These are phyloP conservation scores for Neotragus moschatus DNA, from an alignment of 2,113 vertebrate species.

Conservation along the genomic window DNA sequence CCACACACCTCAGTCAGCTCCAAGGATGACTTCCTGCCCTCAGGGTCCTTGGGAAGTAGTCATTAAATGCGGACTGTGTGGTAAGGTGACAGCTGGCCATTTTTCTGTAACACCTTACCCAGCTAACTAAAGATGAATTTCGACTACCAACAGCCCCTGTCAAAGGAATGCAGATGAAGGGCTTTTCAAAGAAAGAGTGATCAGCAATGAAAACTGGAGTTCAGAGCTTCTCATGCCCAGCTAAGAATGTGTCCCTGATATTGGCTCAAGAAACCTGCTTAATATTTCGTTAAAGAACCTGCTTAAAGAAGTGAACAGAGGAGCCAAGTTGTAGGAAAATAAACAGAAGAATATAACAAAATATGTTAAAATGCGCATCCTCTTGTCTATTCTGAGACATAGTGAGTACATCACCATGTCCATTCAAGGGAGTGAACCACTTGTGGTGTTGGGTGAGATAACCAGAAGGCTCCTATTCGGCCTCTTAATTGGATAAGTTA, in stretches of 20 bases:
- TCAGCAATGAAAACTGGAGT: background rate
- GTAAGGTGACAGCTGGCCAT: too few species aligned
- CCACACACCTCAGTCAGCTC: background rate
- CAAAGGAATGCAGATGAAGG: background rate
- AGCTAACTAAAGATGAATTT: too few species aligned
- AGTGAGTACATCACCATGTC: too few species aligned
- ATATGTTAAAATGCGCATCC: background rate
- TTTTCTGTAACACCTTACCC: too few species aligned
- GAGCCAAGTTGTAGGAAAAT: background rate
- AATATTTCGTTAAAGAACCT: background rate
- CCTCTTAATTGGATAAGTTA: background rate
- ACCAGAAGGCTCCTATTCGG: background rate
- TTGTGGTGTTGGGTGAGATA: background rate
- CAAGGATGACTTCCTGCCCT: background rate
- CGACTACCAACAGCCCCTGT: background rate
- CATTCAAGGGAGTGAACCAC: fast-evolving
- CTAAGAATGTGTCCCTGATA: background rate
- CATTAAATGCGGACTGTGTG: too few species aligned
- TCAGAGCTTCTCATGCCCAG: background rate
- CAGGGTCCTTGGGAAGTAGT: too few species aligned
- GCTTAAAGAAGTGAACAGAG: background rate
- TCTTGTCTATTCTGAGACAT: background rate
- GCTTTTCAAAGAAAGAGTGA: background rate
- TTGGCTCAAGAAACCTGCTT: background rate
- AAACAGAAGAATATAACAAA: background rate